phyloP scores from a whole-genome alignment of 1,140 invertebrate species.

The Drosophila lacteicornis region DNA sequence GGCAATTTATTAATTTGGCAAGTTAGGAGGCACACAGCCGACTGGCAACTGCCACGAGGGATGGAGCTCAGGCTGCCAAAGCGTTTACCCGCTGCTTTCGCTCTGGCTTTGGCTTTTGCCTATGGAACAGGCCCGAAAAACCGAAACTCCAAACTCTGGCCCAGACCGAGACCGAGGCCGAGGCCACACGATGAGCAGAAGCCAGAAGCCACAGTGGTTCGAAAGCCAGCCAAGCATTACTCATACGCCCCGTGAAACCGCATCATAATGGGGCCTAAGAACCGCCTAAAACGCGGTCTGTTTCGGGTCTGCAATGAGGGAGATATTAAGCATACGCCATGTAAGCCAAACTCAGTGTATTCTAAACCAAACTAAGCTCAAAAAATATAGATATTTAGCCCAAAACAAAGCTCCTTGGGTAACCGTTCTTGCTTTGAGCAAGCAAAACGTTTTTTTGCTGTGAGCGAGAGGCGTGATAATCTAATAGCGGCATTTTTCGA shows the following conservation, averaged over 20 bases:
- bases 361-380: no score
- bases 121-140: conserved; percentile 6
- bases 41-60: conserved; percentile 1
- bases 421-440: no score
- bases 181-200: conserved; percentile 20
- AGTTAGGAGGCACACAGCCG: conserved; percentile 34
- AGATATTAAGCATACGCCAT: conserved; percentile 2
- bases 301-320: no score
- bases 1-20: conserved; percentile 79
- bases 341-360: not conserved
- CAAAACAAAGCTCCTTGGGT: no score
- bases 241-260: conserved; percentile 9
- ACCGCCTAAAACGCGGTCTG: no score
- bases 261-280: no score
- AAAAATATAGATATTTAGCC: no score
- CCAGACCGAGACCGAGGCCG: conserved; percentile 34
- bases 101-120: conserved; percentile 12
- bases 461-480: not conserved
- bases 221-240: not conserved
- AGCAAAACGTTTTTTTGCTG: no score
- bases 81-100: conserved; percentile 64
- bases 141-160: conserved; percentile 18
- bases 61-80: conserved; percentile 37
- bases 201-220: conserved; percentile 19
- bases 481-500: not conserved